Percentiles rank a stretch among this genome's conserved stretches.
Conservation (phyloP, 2,888 invertebrate genomes). For the Arge pagana region DNA sequence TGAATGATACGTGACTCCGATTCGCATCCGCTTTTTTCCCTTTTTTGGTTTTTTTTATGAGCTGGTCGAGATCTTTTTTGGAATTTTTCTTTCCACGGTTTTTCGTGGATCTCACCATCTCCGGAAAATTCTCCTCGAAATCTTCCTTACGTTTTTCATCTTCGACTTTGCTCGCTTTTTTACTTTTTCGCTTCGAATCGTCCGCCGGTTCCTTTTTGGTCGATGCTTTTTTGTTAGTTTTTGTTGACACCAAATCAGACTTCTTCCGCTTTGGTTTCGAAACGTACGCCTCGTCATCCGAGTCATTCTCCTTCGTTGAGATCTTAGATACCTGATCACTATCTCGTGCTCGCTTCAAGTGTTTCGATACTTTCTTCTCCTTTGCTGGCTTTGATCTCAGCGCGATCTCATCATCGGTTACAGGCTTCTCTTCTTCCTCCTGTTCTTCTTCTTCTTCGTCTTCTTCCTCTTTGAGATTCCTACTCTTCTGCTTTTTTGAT, state of each 20-base stretch:
- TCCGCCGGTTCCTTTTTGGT: conserved; percentile 44
- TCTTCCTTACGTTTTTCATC: conserved; percentile 37
- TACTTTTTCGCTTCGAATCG: conserved; percentile 38
- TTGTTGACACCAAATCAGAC: conserved; percentile 45
- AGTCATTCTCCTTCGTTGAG: conserved; percentile 10
- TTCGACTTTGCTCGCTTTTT: conserved; percentile 40
- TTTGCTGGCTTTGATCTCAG: conserved; percentile 24
- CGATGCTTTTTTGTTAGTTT: conserved; percentile 49
- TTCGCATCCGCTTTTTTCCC: conserved; percentile 37
- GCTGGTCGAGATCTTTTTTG: conserved; percentile 47
- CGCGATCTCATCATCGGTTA: conserved; percentile 25
- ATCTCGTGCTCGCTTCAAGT: conserved; percentile 31
- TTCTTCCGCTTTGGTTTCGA: conserved; percentile 52
- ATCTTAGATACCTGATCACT: conserved; percentile 29
- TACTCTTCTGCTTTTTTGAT: conserved; percentile 36
- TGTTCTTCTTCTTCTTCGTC: conserved; percentile 42
- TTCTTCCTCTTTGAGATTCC: conserved; percentile 34
- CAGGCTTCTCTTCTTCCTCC: conserved; percentile 31
- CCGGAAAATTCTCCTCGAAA: conserved; percentile 31
- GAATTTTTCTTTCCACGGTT: conserved; percentile 36
- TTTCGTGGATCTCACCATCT: conserved; percentile 24
- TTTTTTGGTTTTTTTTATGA: conserved; percentile 43
- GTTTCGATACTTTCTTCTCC: conserved; percentile 38
- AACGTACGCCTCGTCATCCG: conserved; percentile 39
- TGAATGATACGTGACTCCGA: conserved; percentile 16